These are phyloP conservation scores for Pseudopipra pipra DNA, from an alignment of 2,113 vertebrate species.

Conservation along the genomic window DNA sequence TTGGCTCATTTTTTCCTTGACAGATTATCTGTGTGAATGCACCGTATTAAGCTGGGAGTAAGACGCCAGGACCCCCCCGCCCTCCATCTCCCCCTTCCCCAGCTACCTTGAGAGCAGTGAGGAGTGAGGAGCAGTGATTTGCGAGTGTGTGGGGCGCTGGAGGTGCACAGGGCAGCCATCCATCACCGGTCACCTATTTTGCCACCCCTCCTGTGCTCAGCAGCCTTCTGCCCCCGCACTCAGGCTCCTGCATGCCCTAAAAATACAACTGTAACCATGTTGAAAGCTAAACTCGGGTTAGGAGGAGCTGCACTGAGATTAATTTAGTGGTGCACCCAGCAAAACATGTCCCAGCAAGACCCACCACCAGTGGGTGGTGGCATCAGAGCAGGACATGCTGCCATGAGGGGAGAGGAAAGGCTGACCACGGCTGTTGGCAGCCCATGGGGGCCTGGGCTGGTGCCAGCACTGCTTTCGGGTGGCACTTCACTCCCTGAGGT, in stretches of 20 bases:
- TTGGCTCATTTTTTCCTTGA: slow-evolving; percentile 71
- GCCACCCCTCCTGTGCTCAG: background rate
- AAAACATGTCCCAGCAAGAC: slow-evolving; percentile 1
- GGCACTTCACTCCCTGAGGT: background rate
- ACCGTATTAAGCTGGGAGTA: slow-evolving; percentile 37
- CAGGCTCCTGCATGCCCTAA: background rate
- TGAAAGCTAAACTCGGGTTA: background rate
- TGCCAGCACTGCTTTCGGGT: background rate
- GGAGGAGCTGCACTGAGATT: background rate
- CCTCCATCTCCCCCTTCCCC: background rate
- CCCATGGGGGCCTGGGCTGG: background rate
- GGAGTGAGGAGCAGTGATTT: slow-evolving; percentile 34
- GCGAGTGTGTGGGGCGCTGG: background rate
- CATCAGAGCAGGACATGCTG: background rate
- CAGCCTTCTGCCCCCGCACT: background rate
- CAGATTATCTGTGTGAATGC: slow-evolving; percentile 75
- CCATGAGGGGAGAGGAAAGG: background rate
- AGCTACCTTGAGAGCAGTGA: slow-evolving; percentile 37
- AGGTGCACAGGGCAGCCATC: background rate
- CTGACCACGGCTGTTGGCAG: fast-evolving
- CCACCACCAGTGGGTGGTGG: background rate
- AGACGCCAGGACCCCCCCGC: slow-evolving; percentile 29
- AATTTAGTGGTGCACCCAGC: background rate
- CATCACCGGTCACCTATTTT: background rate
- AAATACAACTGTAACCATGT: background rate